Evolutionary conservation across 2,113 vertebrate genomes (phyloP).

Genomic region (Xiphophorus couchianus): DNA sequence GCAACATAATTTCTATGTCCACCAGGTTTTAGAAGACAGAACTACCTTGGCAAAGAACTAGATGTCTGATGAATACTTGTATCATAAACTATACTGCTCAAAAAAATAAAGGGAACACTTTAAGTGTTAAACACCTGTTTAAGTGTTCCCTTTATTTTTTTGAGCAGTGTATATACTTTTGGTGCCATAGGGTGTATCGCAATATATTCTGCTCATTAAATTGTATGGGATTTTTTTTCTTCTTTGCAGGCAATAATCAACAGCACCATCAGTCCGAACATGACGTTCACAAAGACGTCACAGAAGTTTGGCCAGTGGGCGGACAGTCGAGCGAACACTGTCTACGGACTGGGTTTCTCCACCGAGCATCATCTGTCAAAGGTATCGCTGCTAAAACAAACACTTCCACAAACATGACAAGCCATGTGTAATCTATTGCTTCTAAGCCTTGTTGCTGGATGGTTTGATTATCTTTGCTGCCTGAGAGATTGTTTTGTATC

Average conservation of each 20-base stretch:
- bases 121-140: no score
- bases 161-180: no score
- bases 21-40: background rate
- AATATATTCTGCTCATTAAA: background rate
- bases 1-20: background rate
- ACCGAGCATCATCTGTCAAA: constrained; percentile 97
- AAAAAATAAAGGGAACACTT: no score
- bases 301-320: constrained; percentile 99
- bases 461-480: no score
- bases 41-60: background rate
- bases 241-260: constrained; percentile 98
- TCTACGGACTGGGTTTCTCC: constrained; percentile 98
- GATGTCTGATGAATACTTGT: background rate
- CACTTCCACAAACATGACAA: constrained; percentile 14
- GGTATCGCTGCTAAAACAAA: constrained; percentile 71
- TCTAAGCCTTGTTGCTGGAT: no score
- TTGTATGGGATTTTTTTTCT: constrained; percentile 63
- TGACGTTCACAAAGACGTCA: constrained; percentile 99
- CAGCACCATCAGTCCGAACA: constrained; percentile 99
- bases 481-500: background rate
- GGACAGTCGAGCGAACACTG: constrained; percentile 94
- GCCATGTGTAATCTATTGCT: background rate
- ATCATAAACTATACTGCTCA: background rate
- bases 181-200: no score
- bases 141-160: no score